Base-by-base conservation (phyloP, 1,140 invertebrate genomes). In the Drosophila grimshawi region DNA sequence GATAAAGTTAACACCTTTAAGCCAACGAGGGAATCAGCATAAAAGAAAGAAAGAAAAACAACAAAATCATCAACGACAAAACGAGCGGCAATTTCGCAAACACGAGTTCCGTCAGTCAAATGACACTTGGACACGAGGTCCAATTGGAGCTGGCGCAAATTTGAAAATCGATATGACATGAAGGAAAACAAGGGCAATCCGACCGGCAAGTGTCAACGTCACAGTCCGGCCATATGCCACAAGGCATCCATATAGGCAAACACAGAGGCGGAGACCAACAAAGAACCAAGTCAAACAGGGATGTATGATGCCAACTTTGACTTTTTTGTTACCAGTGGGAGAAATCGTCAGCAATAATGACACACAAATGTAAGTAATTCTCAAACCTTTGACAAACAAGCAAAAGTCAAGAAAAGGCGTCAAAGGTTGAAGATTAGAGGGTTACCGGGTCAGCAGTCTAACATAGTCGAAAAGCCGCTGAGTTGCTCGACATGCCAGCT, bases 1-100 rank as follows among this genome's bases (percentile, higher is more conserved):
- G 83, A 89, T 86, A 88, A 86, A 86, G 83, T 83, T 86, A 86
- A 86, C 76, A 86, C 83, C 83, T 89, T 86, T 78, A 80, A 86
- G 83, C 85, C 80, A 46, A 29, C 76, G 61, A 73, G 55, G 74
- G 76, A 70, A 77, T 71, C 61, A 53, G 56, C 49, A 76, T 77
- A 56, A 69, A 71, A 66, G 29, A 57, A 43, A 46, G 41, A 61
- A 60, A 51, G n/a, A 75, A 75, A 33, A 51, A 45, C 19, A 33
- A 3, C 11, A 56, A 41, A 30, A 43, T 27, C 19, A 51, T 51
- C 61, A 61, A 79, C 68, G 49, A 62, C 78, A 78, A 64, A 70
- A 74, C 37, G 60, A 78, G 73, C 80, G 66, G 81, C 81, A 69
- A 74, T 82, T 86, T 82, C 43, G 71, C 83, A 73, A 86, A 88